Base-by-base conservation (phyloP, 2,888 invertebrate genomes). In the Frankliniella intonsa region DNA sequence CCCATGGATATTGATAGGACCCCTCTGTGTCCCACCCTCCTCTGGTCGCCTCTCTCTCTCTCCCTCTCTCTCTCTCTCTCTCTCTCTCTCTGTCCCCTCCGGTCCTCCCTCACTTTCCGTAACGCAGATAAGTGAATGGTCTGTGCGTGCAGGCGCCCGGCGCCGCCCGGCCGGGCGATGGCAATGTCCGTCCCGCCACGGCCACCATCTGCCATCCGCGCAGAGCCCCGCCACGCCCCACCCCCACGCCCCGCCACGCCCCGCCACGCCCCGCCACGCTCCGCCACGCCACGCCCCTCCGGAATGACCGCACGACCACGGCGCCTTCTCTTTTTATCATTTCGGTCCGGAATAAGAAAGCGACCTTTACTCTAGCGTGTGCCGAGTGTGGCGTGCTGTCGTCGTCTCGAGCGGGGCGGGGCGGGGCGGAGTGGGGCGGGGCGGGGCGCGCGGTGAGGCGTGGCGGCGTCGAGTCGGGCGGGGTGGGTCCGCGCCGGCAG, bases 191-290 rank as follows among this genome's bases (percentile, higher is more conserved):
- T 38, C 38, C 5, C 38, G 38, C 5, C 38, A 38, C 5, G 38
- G 38, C 38, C 2, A 38, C 38, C 38, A 55, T 81, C 79, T 22
- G 14, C 25, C 76, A 81, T 81, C 81, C 17, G 22, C 79, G 22
- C 69, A 49, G 3, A 27, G 82, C 25, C 17, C 82, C 22, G 3
- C 83, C 38, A 81, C 69, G 65, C 55, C 14, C 55, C 55, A 51
- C 10, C 51, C 51, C 51, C n/a, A n/a, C n/a, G n/a, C n/a, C n/a
- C n/a, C n/a, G n/a, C n/a, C n/a, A n/a, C 38, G 38, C 5, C 38
- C 5, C 38, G 38, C 5, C 38, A 38, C 5, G 38, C n/a, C n/a
- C n/a, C n/a, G 38, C 38, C 2, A 38, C 38, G 82, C 25, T 12
- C 82, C 22, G 3, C 83, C 38, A 81, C 69, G 65, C 55, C 14